phyloP scores from a whole-genome alignment of 30 jellyfish, hydroid and myxozoan genomes.

The Cassiopea andromeda region DNA sequence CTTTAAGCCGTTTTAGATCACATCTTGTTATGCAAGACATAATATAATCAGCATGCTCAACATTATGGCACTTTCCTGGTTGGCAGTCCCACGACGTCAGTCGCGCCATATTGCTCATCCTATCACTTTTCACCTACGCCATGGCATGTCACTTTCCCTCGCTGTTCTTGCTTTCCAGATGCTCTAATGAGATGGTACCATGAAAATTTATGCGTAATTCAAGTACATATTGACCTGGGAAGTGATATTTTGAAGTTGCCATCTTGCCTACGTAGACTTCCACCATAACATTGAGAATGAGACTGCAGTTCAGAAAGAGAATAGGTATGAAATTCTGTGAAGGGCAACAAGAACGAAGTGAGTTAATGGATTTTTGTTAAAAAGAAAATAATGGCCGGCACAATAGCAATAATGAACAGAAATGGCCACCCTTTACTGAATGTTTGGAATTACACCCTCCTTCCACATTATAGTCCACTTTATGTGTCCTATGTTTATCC shows the following conservation, averaged over 20 bases:
- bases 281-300: too few relatives aligned
- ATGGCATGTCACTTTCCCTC: neutral
- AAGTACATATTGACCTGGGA: too few relatives aligned
- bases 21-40: conserved; percentile 57
- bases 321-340: too few relatives aligned
- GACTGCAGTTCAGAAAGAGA: too few relatives aligned
- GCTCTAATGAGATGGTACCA: neutral
- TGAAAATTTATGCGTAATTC: neutral
- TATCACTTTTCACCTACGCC: neutral
- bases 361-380: too few relatives aligned
- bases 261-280: neutral
- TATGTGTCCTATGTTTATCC: too few relatives aligned
- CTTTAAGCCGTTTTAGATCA: conserved; percentile 34
- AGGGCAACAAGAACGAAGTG: too few relatives aligned
- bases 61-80: conserved; percentile 21
- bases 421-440: too few relatives aligned
- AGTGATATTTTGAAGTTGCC: neutral
- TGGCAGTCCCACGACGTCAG: conserved; percentile 31
- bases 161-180: neutral
- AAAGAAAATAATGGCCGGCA: too few relatives aligned
- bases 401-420: too few relatives aligned
- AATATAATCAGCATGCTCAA: conserved; percentile 68
- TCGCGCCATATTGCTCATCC: conserved; percentile 36
- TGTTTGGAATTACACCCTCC: too few relatives aligned
- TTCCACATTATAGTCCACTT: too few relatives aligned